Conservation (phyloP, 2,113 vertebrate species). For the Poicephalus meyeri region DNA sequence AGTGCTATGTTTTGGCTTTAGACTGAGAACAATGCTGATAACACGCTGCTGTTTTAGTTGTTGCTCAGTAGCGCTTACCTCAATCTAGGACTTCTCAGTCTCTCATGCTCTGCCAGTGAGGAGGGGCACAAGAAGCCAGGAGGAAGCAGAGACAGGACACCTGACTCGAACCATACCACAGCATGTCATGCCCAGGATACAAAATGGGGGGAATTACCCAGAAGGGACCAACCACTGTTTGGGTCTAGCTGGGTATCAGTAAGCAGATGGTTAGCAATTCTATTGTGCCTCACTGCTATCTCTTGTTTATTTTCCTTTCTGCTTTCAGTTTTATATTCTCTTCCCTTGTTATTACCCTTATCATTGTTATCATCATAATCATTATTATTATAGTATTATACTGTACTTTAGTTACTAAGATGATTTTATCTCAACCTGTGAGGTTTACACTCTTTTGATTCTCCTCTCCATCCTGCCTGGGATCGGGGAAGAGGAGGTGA, state of each 20-base stretch:
- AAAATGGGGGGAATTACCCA: not conserved
- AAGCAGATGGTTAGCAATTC: not conserved
- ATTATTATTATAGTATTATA: not conserved
- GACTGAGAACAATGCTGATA: not conserved
- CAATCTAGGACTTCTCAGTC: not conserved
- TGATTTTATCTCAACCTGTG: not conserved
- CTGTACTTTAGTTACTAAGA: not conserved
- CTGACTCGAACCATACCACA: not conserved
- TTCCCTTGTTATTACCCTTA: not conserved
- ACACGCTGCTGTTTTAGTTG: not conserved
- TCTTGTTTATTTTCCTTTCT: not conserved
- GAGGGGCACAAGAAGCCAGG: not conserved
- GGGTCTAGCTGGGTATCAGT: not conserved
- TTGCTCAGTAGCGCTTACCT: not conserved
- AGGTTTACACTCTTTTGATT: not conserved
- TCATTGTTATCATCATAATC: not conserved
- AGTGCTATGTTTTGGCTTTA: not conserved
- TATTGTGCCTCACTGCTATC: not conserved
- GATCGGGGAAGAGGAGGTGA: not conserved
- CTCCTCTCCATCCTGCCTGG: not conserved
- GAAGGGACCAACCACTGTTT: not conserved
- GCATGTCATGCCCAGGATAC: not conserved
- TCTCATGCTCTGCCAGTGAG: not conserved
- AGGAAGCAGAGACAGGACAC: not conserved
- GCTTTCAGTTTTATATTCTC: not conserved